phyloP scores from a whole-genome alignment of 2,888 invertebrate species.

The Orchesellides sinensis region DNA sequence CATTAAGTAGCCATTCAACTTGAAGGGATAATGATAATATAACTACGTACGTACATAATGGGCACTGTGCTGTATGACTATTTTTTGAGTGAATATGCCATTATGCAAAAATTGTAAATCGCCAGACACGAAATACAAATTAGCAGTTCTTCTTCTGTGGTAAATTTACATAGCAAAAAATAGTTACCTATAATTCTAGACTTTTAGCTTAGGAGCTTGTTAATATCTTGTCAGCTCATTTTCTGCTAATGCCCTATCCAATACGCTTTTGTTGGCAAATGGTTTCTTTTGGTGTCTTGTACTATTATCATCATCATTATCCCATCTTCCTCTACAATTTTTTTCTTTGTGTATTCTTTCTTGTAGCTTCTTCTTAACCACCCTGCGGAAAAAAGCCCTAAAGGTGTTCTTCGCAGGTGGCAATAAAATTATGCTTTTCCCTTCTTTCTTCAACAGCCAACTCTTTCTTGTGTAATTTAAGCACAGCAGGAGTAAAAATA shows the following conservation, averaged over 20 bases:
- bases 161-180: neutral
- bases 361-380: neutral
- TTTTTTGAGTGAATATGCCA: constrained; percentile 8
- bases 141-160: constrained; percentile 32
- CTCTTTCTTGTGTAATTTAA: constrained; percentile 32
- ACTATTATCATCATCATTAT: too few relatives aligned
- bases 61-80: constrained; percentile 4
- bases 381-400: constrained; percentile 41
- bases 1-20: constrained; percentile 56
- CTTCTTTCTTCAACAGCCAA: constrained; percentile 47
- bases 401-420: constrained; percentile 57
- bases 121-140: constrained; percentile 50
- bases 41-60: neutral
- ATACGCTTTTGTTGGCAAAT: too few relatives aligned
- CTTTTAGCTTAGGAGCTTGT: constrained; percentile 14
- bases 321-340: too few relatives aligned
- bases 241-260: constrained; percentile 13
- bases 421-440: constrained; percentile 45
- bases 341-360: too few relatives aligned
- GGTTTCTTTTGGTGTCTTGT: too few relatives aligned
- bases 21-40: constrained; percentile 45
- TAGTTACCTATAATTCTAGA: too few relatives aligned
- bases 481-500: constrained; percentile 34
- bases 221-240: constrained; percentile 18
- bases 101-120: constrained; percentile 25